Base-by-base conservation (phyloP, 2,797 vertebrate genomes). In the Harpagifer antarcticus region DNA sequence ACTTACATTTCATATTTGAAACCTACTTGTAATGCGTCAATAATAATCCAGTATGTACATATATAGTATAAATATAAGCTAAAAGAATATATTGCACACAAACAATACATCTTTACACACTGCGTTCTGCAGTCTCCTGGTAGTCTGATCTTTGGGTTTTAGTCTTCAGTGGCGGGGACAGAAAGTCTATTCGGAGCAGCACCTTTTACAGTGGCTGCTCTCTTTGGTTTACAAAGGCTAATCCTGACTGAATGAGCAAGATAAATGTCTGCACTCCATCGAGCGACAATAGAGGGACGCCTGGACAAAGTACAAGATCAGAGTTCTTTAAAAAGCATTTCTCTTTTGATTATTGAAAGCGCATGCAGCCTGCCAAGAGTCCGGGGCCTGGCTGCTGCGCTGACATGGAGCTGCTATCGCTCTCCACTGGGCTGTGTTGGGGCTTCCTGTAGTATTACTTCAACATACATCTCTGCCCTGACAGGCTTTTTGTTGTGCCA, bases 401-500 rank as follows among this genome's bases (percentile, higher is more conserved):
- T 75, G 86, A 84, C 79, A 68, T 68, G 74, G 71, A 78, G 61
- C 47, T 63, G 69, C 84, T 81, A 68, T 87, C 50, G 52, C 74
- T 87, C 62, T 77, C 82, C 55, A 23, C 77, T 73, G 78, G 79
- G 54, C 58, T 68, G 67, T 82, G 74, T 64, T 67, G 75, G 65
- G 75, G 78, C 78, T 77, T 90, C 74, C 78, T 77, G 88, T 85
- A 77, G 73, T 78, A 87, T 88, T 87, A 84, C 86, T 90, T 86
- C 84, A 91, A 92, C 92, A 91, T 88, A 88, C 81, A 88, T 93
- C 87, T 90, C 79, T 90, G 90, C 84, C 83, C 82, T 77, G 88
- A 91, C 90, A 91, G 84, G 88, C 83, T 89, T 91, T 91, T 84
- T 93, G 91, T 93, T 91, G 89, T 91, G 81, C 83, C 68, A 88